Percentiles rank a stretch among this genome's conserved stretches.
phyloP scores from a whole-genome alignment of 2,797 vertebrate genomes.

The Tapirus indicus region DNA sequence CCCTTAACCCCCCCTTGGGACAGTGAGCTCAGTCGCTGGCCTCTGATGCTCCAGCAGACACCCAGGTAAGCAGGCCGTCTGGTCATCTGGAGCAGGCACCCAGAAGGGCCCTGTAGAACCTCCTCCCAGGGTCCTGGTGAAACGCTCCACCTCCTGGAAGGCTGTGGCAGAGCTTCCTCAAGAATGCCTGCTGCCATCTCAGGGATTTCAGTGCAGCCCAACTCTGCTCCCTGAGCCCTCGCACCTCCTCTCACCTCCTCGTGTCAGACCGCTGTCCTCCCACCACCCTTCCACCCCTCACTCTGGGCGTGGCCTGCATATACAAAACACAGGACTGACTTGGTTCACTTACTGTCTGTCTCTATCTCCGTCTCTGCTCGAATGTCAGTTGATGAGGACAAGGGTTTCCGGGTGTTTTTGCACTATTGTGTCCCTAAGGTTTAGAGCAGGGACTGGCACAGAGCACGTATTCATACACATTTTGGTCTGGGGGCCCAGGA shows the following conservation, averaged over 20 bases:
- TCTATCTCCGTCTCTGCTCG: background rate
- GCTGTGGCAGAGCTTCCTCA: background rate
- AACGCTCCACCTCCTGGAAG: too few relatives aligned
- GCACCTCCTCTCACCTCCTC: background rate
- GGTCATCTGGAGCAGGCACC: background rate
- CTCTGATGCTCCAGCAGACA: too few relatives aligned
- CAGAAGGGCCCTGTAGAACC: background rate
- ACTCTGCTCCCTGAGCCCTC: background rate
- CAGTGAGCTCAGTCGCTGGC: too few relatives aligned
- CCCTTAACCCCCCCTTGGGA: too few relatives aligned
- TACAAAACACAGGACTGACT: background rate
- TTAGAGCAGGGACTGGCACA: background rate
- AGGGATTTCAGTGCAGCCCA: background rate
- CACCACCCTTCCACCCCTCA: background rate
- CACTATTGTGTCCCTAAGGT: too few relatives aligned
- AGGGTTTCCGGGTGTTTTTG: background rate
- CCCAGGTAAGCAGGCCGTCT: background rate
- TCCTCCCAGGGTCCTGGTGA: background rate
- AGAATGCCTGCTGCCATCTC: background rate
- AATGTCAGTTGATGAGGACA: background rate
- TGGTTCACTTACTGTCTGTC: background rate
- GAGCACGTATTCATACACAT: background rate
- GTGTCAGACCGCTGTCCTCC: too few relatives aligned
- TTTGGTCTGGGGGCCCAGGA: background rate
- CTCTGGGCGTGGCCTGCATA: background rate